These are phyloP conservation scores for Eleutherodactylus coqui DNA, from an alignment of 2,797 vertebrate genomes.

Conservation along the genomic window DNA sequence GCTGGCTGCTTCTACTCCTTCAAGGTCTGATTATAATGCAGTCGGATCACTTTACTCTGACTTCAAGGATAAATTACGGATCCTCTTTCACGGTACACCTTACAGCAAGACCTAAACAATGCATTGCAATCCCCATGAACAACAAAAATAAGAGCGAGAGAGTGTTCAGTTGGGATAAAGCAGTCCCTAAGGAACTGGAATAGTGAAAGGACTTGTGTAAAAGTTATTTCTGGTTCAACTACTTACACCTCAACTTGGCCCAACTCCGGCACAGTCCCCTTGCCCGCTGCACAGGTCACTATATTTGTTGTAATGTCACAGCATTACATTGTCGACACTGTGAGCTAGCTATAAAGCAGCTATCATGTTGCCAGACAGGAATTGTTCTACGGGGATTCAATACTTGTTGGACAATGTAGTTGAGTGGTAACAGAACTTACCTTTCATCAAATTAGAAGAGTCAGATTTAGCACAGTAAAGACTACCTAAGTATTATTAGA, in stretches of 20 bases:
- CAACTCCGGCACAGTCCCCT: too few relatives aligned
- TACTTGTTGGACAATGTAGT: background rate
- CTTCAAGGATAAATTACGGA: constrained; percentile 32
- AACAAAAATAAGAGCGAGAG: background rate
- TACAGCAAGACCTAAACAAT: constrained; percentile 28
- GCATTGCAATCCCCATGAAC: constrained; percentile 26
- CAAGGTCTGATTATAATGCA: constrained; percentile 48
- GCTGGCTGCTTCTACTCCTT: constrained; percentile 38
- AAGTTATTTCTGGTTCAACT: background rate
- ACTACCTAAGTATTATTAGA: background rate
- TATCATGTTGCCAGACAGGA: background rate
- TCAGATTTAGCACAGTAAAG: background rate
- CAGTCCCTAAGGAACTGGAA: background rate
- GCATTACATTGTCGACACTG: background rate
- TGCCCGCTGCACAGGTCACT: background rate
- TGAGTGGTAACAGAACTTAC: background rate
- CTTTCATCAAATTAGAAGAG: background rate
- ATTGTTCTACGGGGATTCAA: background rate
- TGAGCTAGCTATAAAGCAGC: background rate
- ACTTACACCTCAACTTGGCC: background rate
- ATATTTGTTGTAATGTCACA: background rate
- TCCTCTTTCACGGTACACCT: constrained; percentile 44
- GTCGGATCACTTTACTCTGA: constrained; percentile 49
- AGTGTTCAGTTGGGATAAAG: background rate
- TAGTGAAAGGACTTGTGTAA: background rate